Evolutionary conservation across 1,140 invertebrate species (phyloP), one percentile per base, ranked within the genome.

Genomic region (Sitobion miscanthi): DNA sequence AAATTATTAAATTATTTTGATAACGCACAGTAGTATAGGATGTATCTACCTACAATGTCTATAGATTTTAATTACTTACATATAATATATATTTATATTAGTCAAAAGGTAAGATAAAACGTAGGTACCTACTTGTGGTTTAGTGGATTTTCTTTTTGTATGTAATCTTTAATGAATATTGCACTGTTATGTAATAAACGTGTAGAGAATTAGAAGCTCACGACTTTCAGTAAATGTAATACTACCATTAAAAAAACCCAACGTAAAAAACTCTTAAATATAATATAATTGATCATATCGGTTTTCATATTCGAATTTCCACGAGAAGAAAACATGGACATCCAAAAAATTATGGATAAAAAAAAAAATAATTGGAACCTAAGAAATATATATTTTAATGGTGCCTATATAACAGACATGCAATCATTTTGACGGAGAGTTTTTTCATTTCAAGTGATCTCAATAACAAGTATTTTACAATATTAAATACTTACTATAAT

Each of bases 271-370:
- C 21, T 25, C 49, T 21, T 1, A 7, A 20, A 54, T 5, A 23
- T 35, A 38, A 23, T 35, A 38, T 38, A 89, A 57, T 57, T 89
- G 35, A 89, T 89, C 87, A 38, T 89, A 54, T 89, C 87, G n/a
- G 49, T 89, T 89, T 89, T 89, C 35, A 89, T 25, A 11, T 23
- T 54, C 11, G 0, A 38, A 49, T 87, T 52, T 47, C 8, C 25
- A 3, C 21, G 21, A n/a, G 1, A 35, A 52, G 21, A 88, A 38
- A 35, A 57, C 0, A 49, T 20, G 11, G 9, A 2, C 6, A 20
- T 47, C 25, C 38, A 35, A 30, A 88, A 35, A 35, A 54, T 57
- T 38, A 38, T 38, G 38, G 20, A 23, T 89, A 5, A 57, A n/a
- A 23, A 35, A 35, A 89, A 38, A 54, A 88, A 54, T 54, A 88